Base-by-base conservation (phyloP, 2,797 vertebrate genomes). In the Siniperca obscura region DNA sequence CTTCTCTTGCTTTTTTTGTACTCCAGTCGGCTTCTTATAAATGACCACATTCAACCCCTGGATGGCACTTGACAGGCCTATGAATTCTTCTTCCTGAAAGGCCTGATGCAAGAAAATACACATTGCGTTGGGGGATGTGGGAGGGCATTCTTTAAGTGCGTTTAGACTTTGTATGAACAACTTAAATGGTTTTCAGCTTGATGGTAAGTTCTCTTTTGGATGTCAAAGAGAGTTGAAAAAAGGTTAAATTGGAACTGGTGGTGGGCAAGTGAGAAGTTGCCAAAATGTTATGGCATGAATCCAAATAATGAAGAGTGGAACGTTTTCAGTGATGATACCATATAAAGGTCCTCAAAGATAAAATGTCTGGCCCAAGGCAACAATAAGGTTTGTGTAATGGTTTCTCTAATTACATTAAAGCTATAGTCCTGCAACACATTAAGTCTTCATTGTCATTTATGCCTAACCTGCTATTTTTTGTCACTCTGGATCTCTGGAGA, bases 1-100 rank as follows among this genome's bases (percentile, higher is more conserved):
- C 92, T 91, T 90, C 91, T 89, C 82, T 70, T 80, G 83, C 80
- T 69, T 78, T 85, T 92, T 92, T 91, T 93, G 90, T 91, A 83
- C 86, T 88, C 80, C 87, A 80, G 71, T 88, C 91, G 65, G 76
- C 85, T 86, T 90, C 82, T 86, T 85, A 87, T 89, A 94, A 94
- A 94, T 92, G 91, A 91, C 89, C 92, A 88, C 87, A 82, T 89
- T 93, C 92, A 91, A 86, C 82, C 89, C 60, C 81, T 79, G 82
- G 80, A 66, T 83, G 78, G 84, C 82, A 73, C 82, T 86, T 93
- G 92, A 92, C 87, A 91, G 90, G 76, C 85, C 89, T 65, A 89
- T 87, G 90, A 88, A 94, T 93, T 91, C 87, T 89, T 90, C 77
- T 81, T 83, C 86, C 79, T 89, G 90, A 93, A 91, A 86, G 76